Percentiles rank a stretch among this genome's conserved stretches.
These are phyloP conservation scores for Petrocephalus sullivani DNA, from an alignment of 2,797 vertebrate species.

Conservation along the genomic window DNA sequence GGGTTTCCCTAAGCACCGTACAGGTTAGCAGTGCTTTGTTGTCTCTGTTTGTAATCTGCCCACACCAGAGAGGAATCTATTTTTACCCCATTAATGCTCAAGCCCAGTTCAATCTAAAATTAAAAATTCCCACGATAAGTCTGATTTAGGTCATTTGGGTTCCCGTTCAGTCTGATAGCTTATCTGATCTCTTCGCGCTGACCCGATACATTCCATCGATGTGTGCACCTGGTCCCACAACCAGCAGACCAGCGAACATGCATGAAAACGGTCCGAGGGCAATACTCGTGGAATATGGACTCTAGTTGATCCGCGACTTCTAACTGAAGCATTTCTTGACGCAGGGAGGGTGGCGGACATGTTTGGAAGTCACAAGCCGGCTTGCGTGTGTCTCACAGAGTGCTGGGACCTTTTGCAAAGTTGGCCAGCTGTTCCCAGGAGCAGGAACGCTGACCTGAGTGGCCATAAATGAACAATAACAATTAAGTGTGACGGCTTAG, in stretches of 20 bases:
- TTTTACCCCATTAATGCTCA: neutral
- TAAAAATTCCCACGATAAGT: constrained; percentile 3
- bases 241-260: neutral
- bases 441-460: neutral
- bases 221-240: constrained; percentile 10
- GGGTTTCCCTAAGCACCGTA: neutral
- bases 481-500: neutral
- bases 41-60: neutral
- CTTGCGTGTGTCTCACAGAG: neutral
- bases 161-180: neutral
- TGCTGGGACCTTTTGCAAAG: neutral
- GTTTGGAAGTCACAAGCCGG: neutral
- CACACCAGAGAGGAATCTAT: neutral
- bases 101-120: neutral
- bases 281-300: neutral
- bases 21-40: neutral
- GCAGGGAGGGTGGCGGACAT: constrained; percentile 1
- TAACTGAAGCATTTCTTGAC: constrained; percentile 4
- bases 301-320: constrained; percentile 17
- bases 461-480: neutral
- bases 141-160: neutral
- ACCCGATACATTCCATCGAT: constrained; percentile 6
- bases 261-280: neutral
- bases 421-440: neutral
- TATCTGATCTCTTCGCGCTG: neutral